Evolutionary conservation across 2,888 invertebrate species (phyloP).

Genomic region (Eilema caniola): DNA sequence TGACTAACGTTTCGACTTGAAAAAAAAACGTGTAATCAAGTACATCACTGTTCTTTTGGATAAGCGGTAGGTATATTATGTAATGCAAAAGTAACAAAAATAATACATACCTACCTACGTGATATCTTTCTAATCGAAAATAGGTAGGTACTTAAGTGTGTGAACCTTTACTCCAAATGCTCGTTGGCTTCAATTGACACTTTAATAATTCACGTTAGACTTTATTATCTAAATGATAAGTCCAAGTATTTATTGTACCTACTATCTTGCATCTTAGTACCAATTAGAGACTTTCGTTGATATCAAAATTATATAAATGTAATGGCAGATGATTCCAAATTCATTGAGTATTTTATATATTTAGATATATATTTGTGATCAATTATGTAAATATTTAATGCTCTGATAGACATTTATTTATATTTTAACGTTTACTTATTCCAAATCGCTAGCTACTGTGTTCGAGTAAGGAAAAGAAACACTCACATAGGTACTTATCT

Average conservation of each 20-base stretch:
- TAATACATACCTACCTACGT: neutral
- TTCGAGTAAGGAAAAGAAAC: conserved; percentile 34
- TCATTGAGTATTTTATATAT: neutral
- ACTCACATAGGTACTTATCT: conserved; percentile 43
- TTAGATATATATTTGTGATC: neutral
- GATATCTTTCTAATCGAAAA: neutral
- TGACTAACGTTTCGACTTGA: too few species aligned
- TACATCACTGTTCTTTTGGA: neutral
- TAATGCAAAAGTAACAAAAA: neutral
- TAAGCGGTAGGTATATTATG: neutral
- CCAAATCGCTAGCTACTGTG: neutral
- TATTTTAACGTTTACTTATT: conserved; percentile 17
- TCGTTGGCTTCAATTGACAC: conserved; percentile 57
- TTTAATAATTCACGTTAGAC: conserved; percentile 32
- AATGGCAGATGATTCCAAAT: neutral
- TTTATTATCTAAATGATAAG: conserved; percentile 32
- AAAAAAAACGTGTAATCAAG: too few species aligned
- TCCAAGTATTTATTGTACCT: conserved; percentile 5
- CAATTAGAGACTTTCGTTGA: too few species aligned
- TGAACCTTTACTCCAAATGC: conserved; percentile 29
- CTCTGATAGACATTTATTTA: conserved; percentile 28
- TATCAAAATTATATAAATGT: neutral
- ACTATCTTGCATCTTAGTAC: neutral
- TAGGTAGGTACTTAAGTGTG: conserved; percentile 45
- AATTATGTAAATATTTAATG: conserved; percentile 35